Base-by-base conservation (phyloP, 2,888 invertebrate genomes). In the Ceraclea dissimilis region DNA sequence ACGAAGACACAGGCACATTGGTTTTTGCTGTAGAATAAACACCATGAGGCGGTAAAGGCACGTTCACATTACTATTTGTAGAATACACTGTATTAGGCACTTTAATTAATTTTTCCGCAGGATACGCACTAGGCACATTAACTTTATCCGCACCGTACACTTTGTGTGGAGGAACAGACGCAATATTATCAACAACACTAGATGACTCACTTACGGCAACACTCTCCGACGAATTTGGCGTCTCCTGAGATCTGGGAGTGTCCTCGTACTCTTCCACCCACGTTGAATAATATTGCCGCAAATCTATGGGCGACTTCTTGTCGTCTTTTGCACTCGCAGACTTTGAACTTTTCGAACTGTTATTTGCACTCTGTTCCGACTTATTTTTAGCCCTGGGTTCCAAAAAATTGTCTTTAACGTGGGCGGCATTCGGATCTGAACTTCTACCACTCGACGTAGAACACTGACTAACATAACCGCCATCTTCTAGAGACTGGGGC, bases 391-490 rank as follows among this genome's bases (percentile, higher is more conserved):
- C 5, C 4, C 39, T 13, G 13, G 39, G 39, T 39, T 39, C 39
- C 13, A 39, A 39, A 39, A 39, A 39, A 13, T 39, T 39, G 2
- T 39, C 39, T 39, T 39, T 39, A 13, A 39, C 39, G 2, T 2
- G 4, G 16, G 13, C 16, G 16, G 39, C 16, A 13, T 39, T 39
- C 4, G 39, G 39, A 39, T 77, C 77, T 51, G 72, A 65, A 68
- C 75, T 77, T 67, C 74, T 71, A 47, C 70, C 66, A 66, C 76
- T 77, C 57, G 71, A 67, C 53, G 71, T 70, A 39, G 78, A 76
- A 49, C 76, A 75, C 61, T 76, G 77, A 61, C 76, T 77, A 8
- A 71, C 73, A 70, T 78, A 78, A 17, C 76, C 77, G 67, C 72
- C 75, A 64, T 78, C 77, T 67, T 78, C 77, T 66, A 72, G 75